Base-by-base conservation (phyloP, 2,113 vertebrate genomes). In the Tursiops truncatus region DNA sequence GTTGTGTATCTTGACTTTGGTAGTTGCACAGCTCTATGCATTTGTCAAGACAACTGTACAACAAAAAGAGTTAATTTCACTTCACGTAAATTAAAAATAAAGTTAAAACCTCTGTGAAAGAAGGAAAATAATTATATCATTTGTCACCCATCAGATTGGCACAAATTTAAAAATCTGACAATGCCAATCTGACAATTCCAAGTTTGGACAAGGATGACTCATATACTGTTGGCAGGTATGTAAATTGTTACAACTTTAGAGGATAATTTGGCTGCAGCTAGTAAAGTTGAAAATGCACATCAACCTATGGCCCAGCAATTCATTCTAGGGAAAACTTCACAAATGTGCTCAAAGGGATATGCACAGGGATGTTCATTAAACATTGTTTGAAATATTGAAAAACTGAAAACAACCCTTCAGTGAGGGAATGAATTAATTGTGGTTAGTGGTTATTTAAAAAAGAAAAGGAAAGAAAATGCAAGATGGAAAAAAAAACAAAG, bases 1-100 rank as follows among this genome's bases (percentile, higher is more conserved):
- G 5, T 70, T 60, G 21, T 67, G 10, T 63, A 47, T 41, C 47
- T 95, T 86, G 62, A 62, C 53, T 92, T 31, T 62, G 63, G 60
- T 50, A 86, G 68, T 12, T 79, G n/a, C 21, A 62, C 28, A 94
- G 53, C 17, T 89, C 41, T 89, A 63, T 28, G 11, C 6, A 83
- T 79, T 70, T 65, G 33, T 68, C 73, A 85, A 90, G 86, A 93
- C 67, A 84, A 82, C 0, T 70, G n/a, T 44, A 87, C 41, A 95
- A 85, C 2, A 11, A 80, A 86, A 81, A 81, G 23, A 80, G 28
- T 77, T 95, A 36, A 94, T 31, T 92, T 89, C 10, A 91, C 81
- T 82, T 91, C 82, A 91, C 23, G 31, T 70, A 91, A 97, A 70
- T 91, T 41, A 93, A 91, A 95, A 62, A 76, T 38, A 90, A 82